phyloP scores from a whole-genome alignment of 2,888 invertebrate species.

The Odontocerum albicorne region DNA sequence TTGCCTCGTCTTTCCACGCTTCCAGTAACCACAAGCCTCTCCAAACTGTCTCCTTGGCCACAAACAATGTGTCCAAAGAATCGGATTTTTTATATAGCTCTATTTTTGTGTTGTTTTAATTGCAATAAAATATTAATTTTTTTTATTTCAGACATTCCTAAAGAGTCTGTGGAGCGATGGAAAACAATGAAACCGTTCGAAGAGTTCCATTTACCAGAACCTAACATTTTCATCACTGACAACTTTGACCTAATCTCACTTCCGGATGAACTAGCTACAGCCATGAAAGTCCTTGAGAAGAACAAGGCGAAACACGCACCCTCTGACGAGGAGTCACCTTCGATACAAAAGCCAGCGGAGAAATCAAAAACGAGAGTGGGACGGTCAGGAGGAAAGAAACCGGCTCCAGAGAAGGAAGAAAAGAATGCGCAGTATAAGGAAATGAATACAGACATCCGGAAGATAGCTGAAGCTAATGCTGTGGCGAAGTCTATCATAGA shows the following conservation, averaged over 20 bases:
- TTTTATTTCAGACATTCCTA: constrained; percentile 56
- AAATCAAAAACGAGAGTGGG: constrained; percentile 38
- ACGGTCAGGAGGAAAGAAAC: not conserved
- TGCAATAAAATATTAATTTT: no score
- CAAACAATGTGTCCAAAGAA: no score
- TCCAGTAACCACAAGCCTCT: no score
- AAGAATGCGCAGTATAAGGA: not conserved
- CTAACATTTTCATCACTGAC: constrained; percentile 72
- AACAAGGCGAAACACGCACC: not conserved
- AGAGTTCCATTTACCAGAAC: constrained; percentile 68
- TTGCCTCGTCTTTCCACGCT: no score
- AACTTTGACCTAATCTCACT: constrained; percentile 65
- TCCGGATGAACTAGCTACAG: constrained; percentile 41
- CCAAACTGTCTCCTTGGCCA: no score
- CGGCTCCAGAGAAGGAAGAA: not conserved
- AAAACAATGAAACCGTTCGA: constrained; percentile 54
- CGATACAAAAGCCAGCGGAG: constrained; percentile 43
- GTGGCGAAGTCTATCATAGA: constrained; percentile 33
- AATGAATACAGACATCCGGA: not conserved
- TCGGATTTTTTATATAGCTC: no score
- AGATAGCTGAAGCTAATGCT: not conserved
- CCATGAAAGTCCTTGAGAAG: not conserved
- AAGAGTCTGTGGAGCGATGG: constrained; percentile 67
- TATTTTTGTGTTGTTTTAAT: no score
- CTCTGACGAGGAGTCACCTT: not conserved